phyloP scores from a whole-genome alignment of 1,140 invertebrate genomes.

The Bombus cullumanus region DNA sequence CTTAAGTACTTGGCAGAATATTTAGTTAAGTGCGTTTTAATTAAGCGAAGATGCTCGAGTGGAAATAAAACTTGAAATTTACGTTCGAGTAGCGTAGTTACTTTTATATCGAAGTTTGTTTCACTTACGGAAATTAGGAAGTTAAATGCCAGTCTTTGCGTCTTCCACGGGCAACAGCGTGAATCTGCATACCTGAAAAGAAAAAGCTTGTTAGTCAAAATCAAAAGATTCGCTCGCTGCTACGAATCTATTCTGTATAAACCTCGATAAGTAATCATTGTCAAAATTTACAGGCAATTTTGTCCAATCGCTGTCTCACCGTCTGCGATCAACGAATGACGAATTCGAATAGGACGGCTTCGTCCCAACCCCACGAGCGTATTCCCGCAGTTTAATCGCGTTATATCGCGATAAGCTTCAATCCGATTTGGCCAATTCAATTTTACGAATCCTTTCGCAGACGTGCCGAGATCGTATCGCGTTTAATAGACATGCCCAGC shows the following conservation, averaged over 20 bases:
- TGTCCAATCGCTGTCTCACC: too few species aligned
- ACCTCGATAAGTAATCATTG: background rate
- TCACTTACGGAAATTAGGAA: background rate
- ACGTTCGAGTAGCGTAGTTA: background rate
- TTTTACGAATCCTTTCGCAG: slow-evolving; percentile 53
- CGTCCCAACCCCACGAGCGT: slow-evolving; percentile 5
- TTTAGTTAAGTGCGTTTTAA: background rate
- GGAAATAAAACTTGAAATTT: background rate
- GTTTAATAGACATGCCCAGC: background rate
- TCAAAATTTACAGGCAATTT: background rate
- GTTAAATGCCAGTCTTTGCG: too few species aligned
- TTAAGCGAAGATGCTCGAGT: background rate
- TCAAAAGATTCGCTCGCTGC: background rate
- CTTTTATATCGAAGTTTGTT: too few species aligned
- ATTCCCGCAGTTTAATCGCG: slow-evolving; percentile 55
- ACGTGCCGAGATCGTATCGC: background rate
- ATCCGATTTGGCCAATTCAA: slow-evolving; percentile 63
- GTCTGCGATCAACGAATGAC: background rate
- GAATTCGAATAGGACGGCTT: slow-evolving; percentile 54
- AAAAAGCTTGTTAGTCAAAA: background rate
- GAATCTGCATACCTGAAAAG: too few species aligned
- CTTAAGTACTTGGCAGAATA: background rate
- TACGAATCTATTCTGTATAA: too few species aligned
- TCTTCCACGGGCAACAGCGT: too few species aligned
- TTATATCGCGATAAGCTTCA: slow-evolving; percentile 46